Evolutionary conservation across 2,888 invertebrate species (phyloP).

Genomic region (Anagyrus pseudococci): DNA sequence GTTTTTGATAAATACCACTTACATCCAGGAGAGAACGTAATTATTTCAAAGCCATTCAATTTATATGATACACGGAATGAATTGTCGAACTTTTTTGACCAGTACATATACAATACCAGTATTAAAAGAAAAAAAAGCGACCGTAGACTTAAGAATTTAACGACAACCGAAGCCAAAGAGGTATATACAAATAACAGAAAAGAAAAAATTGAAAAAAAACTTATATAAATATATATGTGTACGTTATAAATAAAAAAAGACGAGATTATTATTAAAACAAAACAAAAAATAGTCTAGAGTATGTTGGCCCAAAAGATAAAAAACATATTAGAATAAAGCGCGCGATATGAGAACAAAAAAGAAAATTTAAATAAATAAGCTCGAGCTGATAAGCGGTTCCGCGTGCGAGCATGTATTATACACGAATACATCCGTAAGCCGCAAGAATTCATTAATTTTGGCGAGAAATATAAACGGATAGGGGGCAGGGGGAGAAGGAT

Average conservation of each 20-base stretch:
- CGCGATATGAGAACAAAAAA: background rate
- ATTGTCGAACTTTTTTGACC: conserved; percentile 19
- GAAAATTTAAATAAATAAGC: background rate
- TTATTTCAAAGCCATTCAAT: conserved; percentile 25
- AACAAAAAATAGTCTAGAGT: conserved; percentile 23
- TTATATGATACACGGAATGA: background rate
- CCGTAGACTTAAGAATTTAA: conserved; percentile 27
- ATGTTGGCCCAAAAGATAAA: conserved; percentile 14
- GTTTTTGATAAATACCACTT: no score
- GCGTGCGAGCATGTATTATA: background rate
- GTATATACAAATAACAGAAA: conserved; percentile 7
- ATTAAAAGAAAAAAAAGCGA: conserved; percentile 17
- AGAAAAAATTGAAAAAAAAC: conserved; percentile 2
- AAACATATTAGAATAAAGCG: background rate
- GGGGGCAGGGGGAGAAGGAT: background rate
- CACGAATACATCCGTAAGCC: no score
- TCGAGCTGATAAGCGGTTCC: no score
- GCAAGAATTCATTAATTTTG: background rate
- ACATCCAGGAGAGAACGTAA: no score
- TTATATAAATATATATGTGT: conserved; percentile 24
- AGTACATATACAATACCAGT: conserved; percentile 21
- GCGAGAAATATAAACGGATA: background rate
- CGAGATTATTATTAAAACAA: conserved; percentile 19
- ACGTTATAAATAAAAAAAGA: conserved; percentile 18
- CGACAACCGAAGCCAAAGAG: conserved; percentile 22